Conservation (phyloP, 2,888 invertebrate species). For the Epirrhoe tristata region DNA sequence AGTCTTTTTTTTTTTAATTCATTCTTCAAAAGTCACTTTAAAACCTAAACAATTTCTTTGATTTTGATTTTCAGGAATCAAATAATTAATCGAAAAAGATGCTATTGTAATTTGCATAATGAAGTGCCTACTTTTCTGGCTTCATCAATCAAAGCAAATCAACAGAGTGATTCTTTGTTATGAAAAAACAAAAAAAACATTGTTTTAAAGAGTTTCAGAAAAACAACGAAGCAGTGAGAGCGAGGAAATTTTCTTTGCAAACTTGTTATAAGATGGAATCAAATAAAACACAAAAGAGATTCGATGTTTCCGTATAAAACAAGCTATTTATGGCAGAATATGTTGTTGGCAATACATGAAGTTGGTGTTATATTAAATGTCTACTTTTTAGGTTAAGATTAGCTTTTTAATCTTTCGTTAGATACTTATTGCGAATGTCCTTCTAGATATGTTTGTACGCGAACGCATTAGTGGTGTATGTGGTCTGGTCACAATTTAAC, state of each 20-base stretch:
- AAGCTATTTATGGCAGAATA: slow-evolving; percentile 71
- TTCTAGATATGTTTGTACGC: too few species aligned
- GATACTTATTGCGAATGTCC: too few species aligned
- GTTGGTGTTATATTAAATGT: background rate
- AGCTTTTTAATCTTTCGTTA: too few species aligned
- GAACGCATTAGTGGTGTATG: too few species aligned
- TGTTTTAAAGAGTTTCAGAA: slow-evolving; percentile 48
- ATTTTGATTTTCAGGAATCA: too few species aligned
- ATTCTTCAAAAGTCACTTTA: too few species aligned
- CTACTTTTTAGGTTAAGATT: background rate
- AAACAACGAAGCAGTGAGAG: slow-evolving; percentile 46
- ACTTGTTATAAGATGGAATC: slow-evolving; percentile 72
- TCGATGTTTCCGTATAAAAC: slow-evolving; percentile 68
- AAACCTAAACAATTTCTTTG: too few species aligned
- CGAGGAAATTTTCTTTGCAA: slow-evolving; percentile 63
- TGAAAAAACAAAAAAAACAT: slow-evolving; percentile 38
- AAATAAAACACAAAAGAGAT: slow-evolving; percentile 72
- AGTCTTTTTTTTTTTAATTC: too few species aligned
- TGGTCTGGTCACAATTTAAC: too few species aligned
- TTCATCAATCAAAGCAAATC: slow-evolving; percentile 33
- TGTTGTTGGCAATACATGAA: background rate
- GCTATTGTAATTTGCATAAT: background rate
- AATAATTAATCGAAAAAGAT: background rate
- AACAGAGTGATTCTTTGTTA: slow-evolving; percentile 27
- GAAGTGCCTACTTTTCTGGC: slow-evolving; percentile 10